Evolutionary conservation across 2,888 invertebrate genomes (phyloP), one percentile per base, ranked within the genome.

Genomic region (Yponomeuta evonymella): DNA sequence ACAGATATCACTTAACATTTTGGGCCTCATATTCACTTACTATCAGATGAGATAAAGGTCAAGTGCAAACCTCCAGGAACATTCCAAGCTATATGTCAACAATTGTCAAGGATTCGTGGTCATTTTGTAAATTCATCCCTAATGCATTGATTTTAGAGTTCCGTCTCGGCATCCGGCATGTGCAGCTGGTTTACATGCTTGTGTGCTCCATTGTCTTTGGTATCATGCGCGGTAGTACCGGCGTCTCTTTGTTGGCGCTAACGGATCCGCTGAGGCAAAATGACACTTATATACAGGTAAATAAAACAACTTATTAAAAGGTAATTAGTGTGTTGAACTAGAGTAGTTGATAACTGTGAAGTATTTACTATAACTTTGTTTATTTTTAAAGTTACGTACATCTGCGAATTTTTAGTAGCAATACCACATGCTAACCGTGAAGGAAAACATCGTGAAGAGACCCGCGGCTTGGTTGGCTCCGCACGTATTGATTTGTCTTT

Each of bases 151-250:
- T 75, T 77, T 3, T 76, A 91, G 91, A 80, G 48, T 84, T 88
- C 72, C 84, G 79, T 64, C 78, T 93, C 10, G 94, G 94, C 0
- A 80, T 89, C 10, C 90, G 94, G 0, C 94, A 94, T 71, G 43
- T 94, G 0, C 94, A 94, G 79, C 81, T 88, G 72, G 67, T 92
- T n/a, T 90, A 94, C 71, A 88, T 94, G 84, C 88, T 94, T 62
- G 78, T 89, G 0, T 90, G 90, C 8, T 85, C 93, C 48, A 80
- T 89, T 0, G 85, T 92, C 1, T 86, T 93, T 67, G 94, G 94
- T 0, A 82, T 88, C 29, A 80, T 94, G 62, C 85, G 94, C n/a
- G 92, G 93, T 29, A 89, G 92, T 75, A 83, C 92, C 73, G 93
- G 93, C 0, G 83, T 94, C 0, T 93, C 93, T 0, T 85, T 94